phyloP scores from a whole-genome alignment of 30 jellyfish, hydroid and myxozoan species.

The Turritopsis rubra region DNA sequence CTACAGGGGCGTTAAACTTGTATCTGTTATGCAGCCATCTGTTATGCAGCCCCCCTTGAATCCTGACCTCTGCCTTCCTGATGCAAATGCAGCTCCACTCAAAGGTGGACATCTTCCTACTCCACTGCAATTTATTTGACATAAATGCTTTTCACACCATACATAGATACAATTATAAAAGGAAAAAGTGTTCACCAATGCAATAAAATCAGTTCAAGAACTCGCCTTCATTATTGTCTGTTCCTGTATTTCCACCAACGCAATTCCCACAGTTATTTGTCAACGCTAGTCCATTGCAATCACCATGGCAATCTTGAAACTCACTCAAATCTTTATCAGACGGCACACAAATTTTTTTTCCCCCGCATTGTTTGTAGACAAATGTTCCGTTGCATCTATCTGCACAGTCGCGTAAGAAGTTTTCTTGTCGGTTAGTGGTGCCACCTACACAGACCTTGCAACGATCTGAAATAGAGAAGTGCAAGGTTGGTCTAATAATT shows the following conservation, averaged over 20 bases:
- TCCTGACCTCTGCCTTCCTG: no score
- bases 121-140: no score
- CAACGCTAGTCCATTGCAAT: conserved; percentile 41
- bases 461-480: conserved; percentile 18
- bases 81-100: no score
- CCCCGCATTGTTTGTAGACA: not conserved
- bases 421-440: conserved; percentile 1
- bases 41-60: no score
- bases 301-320: conserved; percentile 46
- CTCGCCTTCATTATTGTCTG: conserved; percentile 5
- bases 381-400: conserved; percentile 30
- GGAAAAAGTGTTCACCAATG: not conserved
- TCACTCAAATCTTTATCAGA: not conserved
- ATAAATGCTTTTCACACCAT: no score
- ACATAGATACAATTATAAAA: no score
- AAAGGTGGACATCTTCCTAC: no score
- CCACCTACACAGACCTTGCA: conserved; percentile 41
- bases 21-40: no score
- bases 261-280: conserved; percentile 32
- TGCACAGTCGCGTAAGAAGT: conserved; percentile 30
- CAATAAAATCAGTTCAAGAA: no score
- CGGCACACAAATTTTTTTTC: not conserved
- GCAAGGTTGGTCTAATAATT: no score
- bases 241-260: conserved; percentile 34
- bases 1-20: no score